Evolutionary conservation across 2,797 vertebrate genomes (phyloP).

Genomic region (Pangasius krempfi): DNA sequence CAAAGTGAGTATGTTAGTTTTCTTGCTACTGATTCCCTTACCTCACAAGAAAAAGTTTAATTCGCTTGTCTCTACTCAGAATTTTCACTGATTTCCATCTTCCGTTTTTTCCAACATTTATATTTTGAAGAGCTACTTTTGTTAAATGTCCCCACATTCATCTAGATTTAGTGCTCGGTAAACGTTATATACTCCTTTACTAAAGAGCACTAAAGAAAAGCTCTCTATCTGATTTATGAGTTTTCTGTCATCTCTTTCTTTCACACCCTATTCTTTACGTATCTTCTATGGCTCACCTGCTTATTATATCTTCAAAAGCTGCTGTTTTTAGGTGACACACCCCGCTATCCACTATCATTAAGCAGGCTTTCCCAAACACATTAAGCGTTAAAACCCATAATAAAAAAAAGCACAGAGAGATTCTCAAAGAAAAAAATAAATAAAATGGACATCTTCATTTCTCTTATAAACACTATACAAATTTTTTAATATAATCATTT

Average conservation of each 20-base stretch:
- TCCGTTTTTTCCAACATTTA: not conserved
- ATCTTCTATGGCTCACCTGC: slow-evolving; percentile 47
- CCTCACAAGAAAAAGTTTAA: not conserved
- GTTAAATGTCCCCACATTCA: not conserved
- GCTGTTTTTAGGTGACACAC: slow-evolving; percentile 41
- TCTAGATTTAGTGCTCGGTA: not conserved
- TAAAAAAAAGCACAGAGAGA: not conserved
- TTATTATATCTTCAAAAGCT: slow-evolving; percentile 48
- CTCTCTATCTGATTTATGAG: not conserved
- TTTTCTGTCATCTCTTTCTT: slow-evolving; percentile 22
- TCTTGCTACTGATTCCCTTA: not conserved
- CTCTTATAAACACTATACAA: not conserved
- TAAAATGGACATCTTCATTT: too few relatives aligned
- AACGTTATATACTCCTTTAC: not conserved
- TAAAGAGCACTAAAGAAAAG: not conserved
- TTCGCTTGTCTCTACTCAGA: not conserved
- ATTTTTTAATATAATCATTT: not conserved
- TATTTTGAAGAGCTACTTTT: not conserved
- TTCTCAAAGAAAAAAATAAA: too few relatives aligned
- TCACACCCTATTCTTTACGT: slow-evolving; percentile 1
- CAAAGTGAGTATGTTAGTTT: slow-evolving; percentile 73
- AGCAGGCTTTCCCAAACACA: slow-evolving; percentile 32
- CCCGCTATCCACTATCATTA: slow-evolving; percentile 21
- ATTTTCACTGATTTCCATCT: not conserved
- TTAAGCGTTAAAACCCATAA: slow-evolving; percentile 37